Evolutionary conservation across 2,888 invertebrate genomes (phyloP).

Genomic region (Galerucella nymphaeae): DNA sequence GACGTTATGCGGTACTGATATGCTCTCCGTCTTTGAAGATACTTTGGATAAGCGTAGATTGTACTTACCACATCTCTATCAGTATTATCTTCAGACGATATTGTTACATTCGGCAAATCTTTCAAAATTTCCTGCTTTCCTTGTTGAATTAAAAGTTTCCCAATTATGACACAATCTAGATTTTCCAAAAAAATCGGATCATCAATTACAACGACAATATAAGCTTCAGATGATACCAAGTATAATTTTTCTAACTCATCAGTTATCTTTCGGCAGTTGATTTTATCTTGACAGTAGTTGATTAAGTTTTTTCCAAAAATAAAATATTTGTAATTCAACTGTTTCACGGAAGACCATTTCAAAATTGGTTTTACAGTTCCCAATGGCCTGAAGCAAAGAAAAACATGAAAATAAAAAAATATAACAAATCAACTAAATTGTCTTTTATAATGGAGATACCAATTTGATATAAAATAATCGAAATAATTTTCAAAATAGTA

Average conservation of each 20-base stretch:
- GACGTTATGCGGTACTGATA: no score
- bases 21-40: no score
- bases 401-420: no score
- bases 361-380: conserved; percentile 44
- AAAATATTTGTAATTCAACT: conserved; percentile 46
- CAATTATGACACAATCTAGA: conserved; percentile 23
- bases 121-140: conserved; percentile 17
- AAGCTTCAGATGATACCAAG: conserved; percentile 25
- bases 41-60: no score
- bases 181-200: conserved; percentile 32
- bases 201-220: conserved; percentile 40
- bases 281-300: neutral
- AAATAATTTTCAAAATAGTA: no score
- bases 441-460: no score
- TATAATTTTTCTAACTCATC: conserved; percentile 33
- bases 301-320: conserved; percentile 21
- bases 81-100: conserved; percentile 29
- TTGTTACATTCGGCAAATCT: conserved; percentile 23
- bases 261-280: conserved; percentile 22
- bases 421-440: no score
- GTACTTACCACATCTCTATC: conserved; percentile 27
- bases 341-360: conserved; percentile 43
- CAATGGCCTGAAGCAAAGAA: conserved; percentile 44
- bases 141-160: conserved; percentile 15
- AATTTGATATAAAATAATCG: no score